A percentile compares a stretch with the other conserved stretches of the same genome.
These are phyloP conservation scores for Alectura lathami DNA, from an alignment of 2,113 vertebrate genomes.

Conservation along the genomic window DNA sequence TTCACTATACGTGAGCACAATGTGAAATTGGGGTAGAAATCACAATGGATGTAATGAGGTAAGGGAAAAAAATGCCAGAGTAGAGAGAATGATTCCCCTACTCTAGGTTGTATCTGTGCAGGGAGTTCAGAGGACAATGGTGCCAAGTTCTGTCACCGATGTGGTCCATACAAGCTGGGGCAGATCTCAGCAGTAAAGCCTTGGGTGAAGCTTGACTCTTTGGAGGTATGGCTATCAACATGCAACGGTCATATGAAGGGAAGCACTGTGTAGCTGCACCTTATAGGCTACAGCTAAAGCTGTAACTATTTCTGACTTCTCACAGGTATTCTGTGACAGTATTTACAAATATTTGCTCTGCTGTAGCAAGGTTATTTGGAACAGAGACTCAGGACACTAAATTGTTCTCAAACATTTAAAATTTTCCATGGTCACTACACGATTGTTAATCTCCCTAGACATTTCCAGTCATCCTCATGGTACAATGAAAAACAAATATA, in stretches of 20 bases:
- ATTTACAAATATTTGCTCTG: not conserved
- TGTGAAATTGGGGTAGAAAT: constrained; percentile 4
- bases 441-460: not conserved
- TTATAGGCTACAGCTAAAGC: not conserved
- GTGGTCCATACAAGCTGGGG: not conserved
- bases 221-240: not conserved
- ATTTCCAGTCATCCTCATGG: not conserved
- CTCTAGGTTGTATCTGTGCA: not conserved
- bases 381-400: not conserved
- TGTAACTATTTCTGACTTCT: not conserved
- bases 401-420: not conserved
- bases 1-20: not conserved
- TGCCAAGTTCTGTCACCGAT: not conserved
- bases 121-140: not conserved
- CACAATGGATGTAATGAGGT: not conserved
- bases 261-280: not conserved
- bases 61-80: not conserved
- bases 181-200: not conserved
- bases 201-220: not conserved
- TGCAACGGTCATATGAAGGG: not conserved
- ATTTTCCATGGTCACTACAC: not conserved
- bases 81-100: not conserved
- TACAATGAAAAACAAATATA: not conserved
- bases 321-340: not conserved
- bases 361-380: not conserved